Base-by-base conservation (phyloP, 2,797 vertebrate species). In the Lateolabrax maculatus region DNA sequence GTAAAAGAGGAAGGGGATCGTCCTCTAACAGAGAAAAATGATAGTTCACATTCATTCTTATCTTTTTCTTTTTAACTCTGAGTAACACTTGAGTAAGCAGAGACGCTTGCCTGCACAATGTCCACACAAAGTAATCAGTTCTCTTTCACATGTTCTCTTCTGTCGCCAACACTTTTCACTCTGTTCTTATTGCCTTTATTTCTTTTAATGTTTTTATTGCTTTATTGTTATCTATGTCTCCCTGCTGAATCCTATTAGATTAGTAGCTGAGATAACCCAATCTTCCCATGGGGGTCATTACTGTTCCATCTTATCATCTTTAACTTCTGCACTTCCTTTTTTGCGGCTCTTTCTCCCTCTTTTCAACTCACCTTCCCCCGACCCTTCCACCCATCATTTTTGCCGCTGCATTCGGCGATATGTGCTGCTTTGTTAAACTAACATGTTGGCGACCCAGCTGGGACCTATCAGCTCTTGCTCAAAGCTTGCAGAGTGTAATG, bases 291-390 rank as follows among this genome's bases (percentile, higher is more conserved):
- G 67, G 77, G 53, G 37, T 75, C 49, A 36, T 85, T 69, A 63
- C 51, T 43, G 36, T 71, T 83, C 65, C 58, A 82, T 83, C 55
- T 62, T 60, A 79, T 82, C 73, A 74, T 84, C 49, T 84, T 77
- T 77, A 77, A 73, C 73, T 68, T 65, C 76, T 62, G 19, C 68
- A 73, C 58, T 65, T 77, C 62, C 65, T 12, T 49, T 56, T 71
- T 21, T 67, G 63, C 53, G 58, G 12, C 25, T 67, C 37, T 68
- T 25, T 53, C 29, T 39, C 68, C 55, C 25, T 48, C 31, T 66
- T 23, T 62, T 66, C 49, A 43, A 44, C 62, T 48, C 41, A 55
- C 62, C 71, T 23, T 60, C 65, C 58, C 29, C 77, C 2, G 6
- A 46, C 71, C 57, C 25, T 31, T 55, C 29, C 9, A 3, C 37